Evolutionary conservation across 2,797 vertebrate genomes (phyloP), one percentile per base, ranked within the genome.

Genomic region (Pteropus rufus): DNA sequence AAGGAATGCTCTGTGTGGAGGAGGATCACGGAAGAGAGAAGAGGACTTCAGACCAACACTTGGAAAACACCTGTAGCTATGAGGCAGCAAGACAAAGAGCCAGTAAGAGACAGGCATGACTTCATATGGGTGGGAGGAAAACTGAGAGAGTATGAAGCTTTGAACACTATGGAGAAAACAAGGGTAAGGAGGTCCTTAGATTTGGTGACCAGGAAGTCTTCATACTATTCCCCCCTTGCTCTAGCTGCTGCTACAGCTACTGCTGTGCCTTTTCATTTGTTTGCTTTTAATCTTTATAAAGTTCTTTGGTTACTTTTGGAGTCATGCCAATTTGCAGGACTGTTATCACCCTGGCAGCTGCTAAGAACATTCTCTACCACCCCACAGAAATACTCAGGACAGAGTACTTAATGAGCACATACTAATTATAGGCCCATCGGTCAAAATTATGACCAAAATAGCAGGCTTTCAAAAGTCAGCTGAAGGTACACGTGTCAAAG

Each of bases 401-500:
- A 89, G 62, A 77, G 94, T 72, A 85, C 36, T 95, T 97, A 97
- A 97, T 95, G 93, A 96, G 26, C 70, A 96, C 89, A 97, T 95
- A 67, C 91, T 97, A 97, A 96, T 94, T 95, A 97, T 80, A 97
- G 86, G 39, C 15, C 29, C 60, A 89, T 85, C 79, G 31, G 80
- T 96, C 91, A 97, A 87, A 97, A 96, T 91, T 80, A 86, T 89
- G 83, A 93, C 79, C 56, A 80, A 95, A 97, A 89, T 65, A 97
- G 73, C 65, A 83, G 80, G 69, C 91, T 89, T 96, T 87, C 64
- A 41, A 91, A 95, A 97, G 95, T 87, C 83, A 93, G 75, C 69
- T 94, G 89, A 95, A 96, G 95, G 83, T 85, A 7, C 75, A 85
- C 5, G 4, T 91, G 69, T 83, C 69, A 89, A 49, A 75, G 73